Evolutionary conservation across 2,888 invertebrate genomes (phyloP).

Genomic region (Entomobrya proxima): DNA sequence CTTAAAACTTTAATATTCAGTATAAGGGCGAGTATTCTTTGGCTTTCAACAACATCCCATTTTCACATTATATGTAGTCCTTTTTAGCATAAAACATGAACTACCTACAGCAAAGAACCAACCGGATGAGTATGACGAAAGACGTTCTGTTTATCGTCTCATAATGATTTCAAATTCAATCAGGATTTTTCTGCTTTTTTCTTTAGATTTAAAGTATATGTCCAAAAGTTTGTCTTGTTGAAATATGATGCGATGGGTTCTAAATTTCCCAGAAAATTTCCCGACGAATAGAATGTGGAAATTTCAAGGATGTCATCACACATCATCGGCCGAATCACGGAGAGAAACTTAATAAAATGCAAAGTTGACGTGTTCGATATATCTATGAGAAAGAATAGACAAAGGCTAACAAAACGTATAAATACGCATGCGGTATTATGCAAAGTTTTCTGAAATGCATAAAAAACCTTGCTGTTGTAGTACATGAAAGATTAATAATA

Average conservation of each 20-base stretch:
- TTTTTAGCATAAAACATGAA: background rate
- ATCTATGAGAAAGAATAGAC: background rate
- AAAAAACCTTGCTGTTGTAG: background rate
- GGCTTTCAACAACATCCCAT: too few species aligned
- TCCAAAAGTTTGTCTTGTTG: background rate
- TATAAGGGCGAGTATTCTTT: too few species aligned
- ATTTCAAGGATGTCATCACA: conserved; percentile 56
- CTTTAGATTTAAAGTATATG: background rate
- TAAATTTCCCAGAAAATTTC: conserved; percentile 28
- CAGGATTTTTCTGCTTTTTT: conserved; percentile 13
- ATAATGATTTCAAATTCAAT: conserved; percentile 33
- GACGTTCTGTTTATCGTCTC: background rate
- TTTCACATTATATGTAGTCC: background rate
- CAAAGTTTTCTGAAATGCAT: background rate
- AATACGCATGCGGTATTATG: background rate
- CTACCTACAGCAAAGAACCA: conserved; percentile 36
- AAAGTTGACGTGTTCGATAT: conserved; percentile 28
- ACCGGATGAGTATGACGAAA: conserved; percentile 43
- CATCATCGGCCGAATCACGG: conserved; percentile 41
- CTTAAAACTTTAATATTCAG: too few species aligned
- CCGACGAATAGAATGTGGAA: conserved; percentile 32
- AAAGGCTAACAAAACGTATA: background rate
- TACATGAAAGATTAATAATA: conserved; percentile 8
- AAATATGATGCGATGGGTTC: background rate
- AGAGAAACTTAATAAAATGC: conserved; percentile 35